A percentile compares a stretch with the other conserved stretches of the same genome.
Conservation (phyloP, 2,888 invertebrate species). For the Synanthedon formicaeformis region DNA sequence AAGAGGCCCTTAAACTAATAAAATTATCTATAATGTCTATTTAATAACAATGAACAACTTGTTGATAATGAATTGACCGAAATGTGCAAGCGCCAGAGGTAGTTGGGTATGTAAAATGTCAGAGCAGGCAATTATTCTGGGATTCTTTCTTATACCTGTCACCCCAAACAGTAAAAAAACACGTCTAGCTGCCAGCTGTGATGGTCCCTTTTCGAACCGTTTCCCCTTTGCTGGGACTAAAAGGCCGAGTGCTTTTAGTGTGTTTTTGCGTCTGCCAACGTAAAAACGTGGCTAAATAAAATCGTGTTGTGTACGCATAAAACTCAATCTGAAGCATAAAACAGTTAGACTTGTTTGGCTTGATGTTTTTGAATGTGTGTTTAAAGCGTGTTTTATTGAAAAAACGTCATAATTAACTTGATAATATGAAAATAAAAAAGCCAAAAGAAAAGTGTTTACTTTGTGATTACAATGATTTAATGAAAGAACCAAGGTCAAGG, state of each 20-base stretch:
- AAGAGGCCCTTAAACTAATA: no score
- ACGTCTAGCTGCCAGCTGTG: not conserved
- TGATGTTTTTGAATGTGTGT: not conserved
- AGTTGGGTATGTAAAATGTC: not conserved
- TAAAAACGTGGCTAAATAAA: not conserved
- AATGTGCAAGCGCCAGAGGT: not conserved
- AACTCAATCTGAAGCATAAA: no score
- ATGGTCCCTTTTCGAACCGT: constrained; percentile 1
- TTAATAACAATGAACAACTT: no score
- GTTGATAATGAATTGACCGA: no score
- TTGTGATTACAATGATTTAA: not conserved
- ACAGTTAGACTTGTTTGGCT: no score
- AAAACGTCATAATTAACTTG: not conserved
- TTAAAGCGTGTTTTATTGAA: not conserved
- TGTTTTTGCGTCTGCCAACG: not conserved
- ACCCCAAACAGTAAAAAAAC: not conserved
- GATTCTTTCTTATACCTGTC: not conserved
- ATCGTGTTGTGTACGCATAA: not conserved
- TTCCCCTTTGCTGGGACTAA: constrained; percentile 1
- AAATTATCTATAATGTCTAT: no score
- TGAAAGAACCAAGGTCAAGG: constrained; percentile 1
- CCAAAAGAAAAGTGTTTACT: not conserved
- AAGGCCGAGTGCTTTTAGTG: not conserved
- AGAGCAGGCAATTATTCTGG: not conserved
- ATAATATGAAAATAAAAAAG: not conserved